These are phyloP conservation scores for Sciurus vulgaris DNA, from an alignment of 2,797 vertebrate genomes.

Conservation along the genomic window DNA sequence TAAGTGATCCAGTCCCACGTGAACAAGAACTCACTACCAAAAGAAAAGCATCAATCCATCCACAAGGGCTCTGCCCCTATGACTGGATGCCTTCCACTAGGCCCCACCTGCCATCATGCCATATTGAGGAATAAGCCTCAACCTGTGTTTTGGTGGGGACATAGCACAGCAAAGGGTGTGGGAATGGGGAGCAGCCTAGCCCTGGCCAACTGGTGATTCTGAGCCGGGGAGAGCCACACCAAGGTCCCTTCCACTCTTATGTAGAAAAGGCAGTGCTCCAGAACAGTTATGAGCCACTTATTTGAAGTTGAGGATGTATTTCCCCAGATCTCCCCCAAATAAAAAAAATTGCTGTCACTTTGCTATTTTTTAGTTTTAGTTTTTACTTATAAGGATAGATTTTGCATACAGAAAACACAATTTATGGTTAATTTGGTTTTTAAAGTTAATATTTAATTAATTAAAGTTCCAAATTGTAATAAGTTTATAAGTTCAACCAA, in stretches of 20 bases:
- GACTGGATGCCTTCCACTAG: neutral
- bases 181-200: too few relatives aligned
- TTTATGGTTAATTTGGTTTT: neutral
- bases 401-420: neutral
- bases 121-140: neutral
- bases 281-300: neutral
- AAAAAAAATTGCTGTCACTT: too few relatives aligned
- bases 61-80: rapidly evolving
- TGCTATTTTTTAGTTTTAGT: neutral
- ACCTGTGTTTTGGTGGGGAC: neutral
- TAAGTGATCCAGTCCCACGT: neutral
- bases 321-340: neutral
- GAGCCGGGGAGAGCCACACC: neutral
- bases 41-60: neutral
- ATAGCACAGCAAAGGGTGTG: neutral
- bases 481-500: neutral
- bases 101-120: neutral
- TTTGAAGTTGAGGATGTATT: neutral
- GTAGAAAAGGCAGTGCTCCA: neutral
- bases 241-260: too few relatives aligned
- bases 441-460: constrained; percentile 31
- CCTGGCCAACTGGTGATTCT: rapidly evolving
- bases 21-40: neutral
- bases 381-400: neutral
- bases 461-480: neutral